phyloP scores from a whole-genome alignment of 2,797 vertebrate genomes.

The Pelobates cultripes region DNA sequence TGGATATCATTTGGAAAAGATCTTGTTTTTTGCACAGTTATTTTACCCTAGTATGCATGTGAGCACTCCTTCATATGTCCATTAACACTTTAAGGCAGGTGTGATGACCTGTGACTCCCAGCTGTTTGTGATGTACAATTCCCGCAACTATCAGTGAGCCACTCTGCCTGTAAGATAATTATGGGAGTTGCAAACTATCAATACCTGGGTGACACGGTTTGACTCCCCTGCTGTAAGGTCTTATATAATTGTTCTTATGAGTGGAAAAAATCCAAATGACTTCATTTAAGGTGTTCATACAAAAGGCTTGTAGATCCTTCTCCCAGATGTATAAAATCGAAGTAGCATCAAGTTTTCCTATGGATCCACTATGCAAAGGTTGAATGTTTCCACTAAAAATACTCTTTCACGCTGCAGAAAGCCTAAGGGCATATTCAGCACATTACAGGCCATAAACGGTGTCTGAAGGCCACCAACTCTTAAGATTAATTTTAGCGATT shows the following conservation, averaged over 20 bases:
- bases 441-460: background rate
- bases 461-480: constrained; percentile 12
- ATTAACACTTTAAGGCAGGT: background rate
- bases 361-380: background rate
- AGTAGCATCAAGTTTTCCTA: background rate
- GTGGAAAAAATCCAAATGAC: no score
- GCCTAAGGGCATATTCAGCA: background rate
- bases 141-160: no score
- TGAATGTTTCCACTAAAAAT: background rate
- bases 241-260: no score
- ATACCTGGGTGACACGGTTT: no score
- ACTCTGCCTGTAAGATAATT: no score
- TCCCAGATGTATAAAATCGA: no score
- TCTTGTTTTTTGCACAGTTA: background rate
- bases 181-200: no score
- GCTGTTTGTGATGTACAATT: no score
- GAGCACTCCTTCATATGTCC: background rate
- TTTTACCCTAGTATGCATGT: background rate
- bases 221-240: no score
- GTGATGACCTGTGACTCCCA: background rate
- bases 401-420: background rate
- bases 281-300: background rate
- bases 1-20: no score
- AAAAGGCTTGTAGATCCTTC: constrained; percentile 6
- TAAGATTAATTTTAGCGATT: background rate